A percentile compares a stretch with the other conserved stretches of the same genome.
Evolutionary conservation across 2,797 vertebrate species (phyloP).

Genomic region (Meriones psammophilus): DNA sequence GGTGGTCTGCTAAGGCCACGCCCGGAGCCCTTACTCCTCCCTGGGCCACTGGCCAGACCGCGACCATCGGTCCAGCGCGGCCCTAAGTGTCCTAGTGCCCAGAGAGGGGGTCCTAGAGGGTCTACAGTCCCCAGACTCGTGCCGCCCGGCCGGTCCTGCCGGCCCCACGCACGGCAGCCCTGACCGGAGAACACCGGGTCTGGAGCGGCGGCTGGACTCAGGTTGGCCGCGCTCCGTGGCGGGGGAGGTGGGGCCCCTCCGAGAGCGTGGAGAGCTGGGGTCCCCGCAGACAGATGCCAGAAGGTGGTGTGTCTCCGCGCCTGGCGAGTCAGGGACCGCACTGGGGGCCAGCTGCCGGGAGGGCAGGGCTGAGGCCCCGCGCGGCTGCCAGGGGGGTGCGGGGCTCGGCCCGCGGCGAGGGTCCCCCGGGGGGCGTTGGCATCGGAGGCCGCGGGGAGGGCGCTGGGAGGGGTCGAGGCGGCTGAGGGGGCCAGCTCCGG

Average conservation of each 20-base stretch:
- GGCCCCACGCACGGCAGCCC: background rate
- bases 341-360: background rate
- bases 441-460: slow-evolving; percentile 80
- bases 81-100: background rate
- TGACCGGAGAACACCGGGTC: background rate
- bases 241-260: slow-evolving; percentile 9
- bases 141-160: background rate
- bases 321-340: background rate
- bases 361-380: background rate
- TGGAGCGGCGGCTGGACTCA: background rate
- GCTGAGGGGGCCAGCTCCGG: slow-evolving; percentile 59
- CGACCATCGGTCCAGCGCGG: background rate
- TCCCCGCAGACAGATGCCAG: background rate
- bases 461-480: slow-evolving; percentile 49
- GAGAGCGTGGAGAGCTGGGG: background rate
- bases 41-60: background rate
- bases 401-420: slow-evolving; percentile 57
- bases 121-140: background rate
- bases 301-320: background rate
- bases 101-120: background rate
- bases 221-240: background rate
- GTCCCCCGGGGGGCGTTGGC: slow-evolving; percentile 65
- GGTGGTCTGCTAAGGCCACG: slow-evolving; percentile 75
- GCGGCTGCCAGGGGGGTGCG: background rate
- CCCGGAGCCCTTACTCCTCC: slow-evolving; percentile 61